Conservation (phyloP, 2,888 invertebrate genomes). For the Agrochola lota region DNA sequence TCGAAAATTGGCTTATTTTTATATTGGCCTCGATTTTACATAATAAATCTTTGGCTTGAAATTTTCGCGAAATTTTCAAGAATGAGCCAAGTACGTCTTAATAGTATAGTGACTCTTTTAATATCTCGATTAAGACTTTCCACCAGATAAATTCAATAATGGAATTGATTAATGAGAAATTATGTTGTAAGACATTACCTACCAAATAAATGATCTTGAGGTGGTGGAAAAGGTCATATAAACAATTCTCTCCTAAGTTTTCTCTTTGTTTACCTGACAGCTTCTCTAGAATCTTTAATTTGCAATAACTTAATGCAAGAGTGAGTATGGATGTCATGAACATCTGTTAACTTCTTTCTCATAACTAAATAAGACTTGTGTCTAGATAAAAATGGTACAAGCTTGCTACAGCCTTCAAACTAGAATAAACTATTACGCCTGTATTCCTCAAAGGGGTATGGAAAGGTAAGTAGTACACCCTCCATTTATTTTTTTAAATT, state of each 20-base stretch:
- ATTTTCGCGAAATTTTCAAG: not conserved
- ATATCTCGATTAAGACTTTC: not conserved
- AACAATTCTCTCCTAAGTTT: not conserved
- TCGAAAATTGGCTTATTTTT: not conserved
- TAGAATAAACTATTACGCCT: no score
- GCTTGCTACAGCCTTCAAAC: no score
- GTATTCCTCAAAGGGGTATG: no score
- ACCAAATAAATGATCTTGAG: not conserved
- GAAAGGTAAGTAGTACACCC: no score
- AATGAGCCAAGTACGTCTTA: no score
- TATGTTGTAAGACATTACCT: not conserved
- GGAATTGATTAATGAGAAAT: not conserved
- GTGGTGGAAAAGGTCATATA: not conserved
- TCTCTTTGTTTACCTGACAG: conserved; percentile 8
- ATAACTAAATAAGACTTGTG: no score
- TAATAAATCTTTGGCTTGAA: not conserved
- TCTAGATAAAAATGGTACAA: no score
- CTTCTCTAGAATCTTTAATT: conserved; percentile 19
- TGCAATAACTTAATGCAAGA: conserved; percentile 35
- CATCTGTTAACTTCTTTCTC: conserved; percentile 10
- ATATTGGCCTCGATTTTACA: not conserved
- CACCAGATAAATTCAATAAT: not conserved
- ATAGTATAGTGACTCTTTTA: no score
- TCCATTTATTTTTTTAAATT: no score
- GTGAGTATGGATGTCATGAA: conserved; percentile 29